Base-by-base conservation (phyloP, 2,113 vertebrate species). In the Nibea albiflora region DNA sequence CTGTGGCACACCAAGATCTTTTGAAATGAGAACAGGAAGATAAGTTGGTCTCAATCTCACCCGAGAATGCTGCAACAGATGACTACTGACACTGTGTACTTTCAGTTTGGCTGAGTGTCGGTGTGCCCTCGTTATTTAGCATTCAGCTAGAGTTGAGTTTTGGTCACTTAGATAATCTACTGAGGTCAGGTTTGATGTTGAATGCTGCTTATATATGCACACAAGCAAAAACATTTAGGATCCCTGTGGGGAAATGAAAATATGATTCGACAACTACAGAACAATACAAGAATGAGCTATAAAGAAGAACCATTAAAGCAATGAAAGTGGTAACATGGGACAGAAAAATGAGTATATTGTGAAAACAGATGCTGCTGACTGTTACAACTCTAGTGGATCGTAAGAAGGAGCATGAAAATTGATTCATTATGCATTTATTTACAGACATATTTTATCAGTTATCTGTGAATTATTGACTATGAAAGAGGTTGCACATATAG, bases 281-380 rank as follows among this genome's bases (percentile, higher is more conserved):
- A 44, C 49, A 64, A 54, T 28, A 19, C 31, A 62, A 46, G 66
- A 62, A 52, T 28, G 17, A 66, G 15, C 26, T 12, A 61, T 22
- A 31, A 76, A 70, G n/a, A n/a, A n/a, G 11, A 52, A 58, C 31
- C 2, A 54, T 26, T 42, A 22, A 62, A 72, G 20, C 52, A 66
- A 26, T 68, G 6, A 57, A 42, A 65, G 53, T 0, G 1, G 52
- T 24, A 12, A 28, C 15, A 35, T 17, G 3, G n/a, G 39, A 53
- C 47, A 28, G 22, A 57, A 39, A 11, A 22, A 24, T 24, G 2
- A 50, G 61, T 9, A 5, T 31, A 52, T 22, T 54, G 16, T n/a
- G 17, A 39, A 53, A 78, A 79, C 14, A 78, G 49, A 69, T 50
- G 54, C 11, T 44, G 7, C 49, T 42, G 31, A 57, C 26, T 57